These are phyloP conservation scores for Serripes groenlandicus DNA, from an alignment of 2,888 invertebrate species.

Conservation along the genomic window DNA sequence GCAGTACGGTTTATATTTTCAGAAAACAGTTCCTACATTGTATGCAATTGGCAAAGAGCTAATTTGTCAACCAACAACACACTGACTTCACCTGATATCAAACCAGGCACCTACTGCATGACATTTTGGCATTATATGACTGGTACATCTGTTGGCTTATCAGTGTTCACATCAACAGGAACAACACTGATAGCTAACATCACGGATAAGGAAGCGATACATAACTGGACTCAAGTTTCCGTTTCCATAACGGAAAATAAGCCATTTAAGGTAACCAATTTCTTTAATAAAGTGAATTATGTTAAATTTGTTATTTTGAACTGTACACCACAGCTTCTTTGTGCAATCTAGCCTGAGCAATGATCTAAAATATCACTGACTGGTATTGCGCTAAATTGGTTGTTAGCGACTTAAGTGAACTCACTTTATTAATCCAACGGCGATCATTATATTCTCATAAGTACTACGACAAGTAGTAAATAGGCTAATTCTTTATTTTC, in stretches of 20 bases:
- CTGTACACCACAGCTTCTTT: too few relatives aligned
- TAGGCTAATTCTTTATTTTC: too few relatives aligned
- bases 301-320: too few relatives aligned
- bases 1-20: too few relatives aligned
- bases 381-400: too few relatives aligned
- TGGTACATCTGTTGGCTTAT: neutral
- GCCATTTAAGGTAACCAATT: conserved; percentile 8
- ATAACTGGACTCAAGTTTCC: conserved; percentile 6
- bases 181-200: neutral
- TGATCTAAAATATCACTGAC: too few relatives aligned
- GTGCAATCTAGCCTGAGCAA: too few relatives aligned
- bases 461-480: too few relatives aligned
- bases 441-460: too few relatives aligned
- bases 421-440: too few relatives aligned
- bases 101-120: conserved; percentile 3
- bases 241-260: neutral
- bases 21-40: conserved; percentile 4
- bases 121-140: conserved; percentile 10
- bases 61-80: conserved; percentile 3
- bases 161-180: neutral
- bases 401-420: too few relatives aligned
- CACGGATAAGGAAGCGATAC: neutral
- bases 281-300: too few relatives aligned
- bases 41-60: neutral
- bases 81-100: neutral